Percentiles rank a stretch among this genome's conserved stretches.
Conservation (phyloP, 2,113 vertebrate genomes). For the Neotoma lepida region DNA sequence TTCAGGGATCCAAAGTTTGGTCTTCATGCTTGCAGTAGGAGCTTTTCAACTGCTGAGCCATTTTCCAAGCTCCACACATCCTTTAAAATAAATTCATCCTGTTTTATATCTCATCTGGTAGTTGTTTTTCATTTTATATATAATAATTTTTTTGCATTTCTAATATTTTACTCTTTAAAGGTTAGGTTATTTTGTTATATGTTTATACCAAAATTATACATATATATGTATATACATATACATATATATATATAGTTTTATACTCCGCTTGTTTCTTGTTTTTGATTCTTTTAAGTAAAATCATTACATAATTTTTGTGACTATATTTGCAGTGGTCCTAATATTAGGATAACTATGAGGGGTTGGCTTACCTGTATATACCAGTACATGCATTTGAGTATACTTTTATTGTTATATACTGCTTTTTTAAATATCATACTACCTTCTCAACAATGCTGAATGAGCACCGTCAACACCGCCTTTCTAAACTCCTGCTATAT, state of each 20-base stretch:
- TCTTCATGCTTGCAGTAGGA: not conserved
- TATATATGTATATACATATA: too few species aligned
- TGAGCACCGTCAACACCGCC: too few species aligned
- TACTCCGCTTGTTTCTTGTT: not conserved
- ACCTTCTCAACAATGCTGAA: not conserved
- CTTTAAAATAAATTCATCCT: not conserved
- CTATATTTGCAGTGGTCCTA: not conserved
- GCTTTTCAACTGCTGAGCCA: not conserved
- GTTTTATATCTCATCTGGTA: not conserved
- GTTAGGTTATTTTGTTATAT: not conserved
- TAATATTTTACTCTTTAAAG: not conserved
- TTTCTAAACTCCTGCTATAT: not conserved
- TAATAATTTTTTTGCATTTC: not conserved
- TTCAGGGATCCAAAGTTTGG: not conserved
- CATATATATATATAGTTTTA: not conserved
- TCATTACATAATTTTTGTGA: not conserved
- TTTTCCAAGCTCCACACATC: not conserved
- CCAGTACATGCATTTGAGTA: not conserved
- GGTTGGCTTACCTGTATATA: not conserved
- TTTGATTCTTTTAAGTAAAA: slow-evolving; percentile 10
- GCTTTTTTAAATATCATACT: not conserved
- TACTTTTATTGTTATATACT: not conserved
- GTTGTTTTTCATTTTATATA: not conserved
- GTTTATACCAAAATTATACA: not conserved
- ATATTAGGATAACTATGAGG: slow-evolving; percentile 5